phyloP scores from a whole-genome alignment of 2,113 vertebrate species.

The Anguilla japonica region DNA sequence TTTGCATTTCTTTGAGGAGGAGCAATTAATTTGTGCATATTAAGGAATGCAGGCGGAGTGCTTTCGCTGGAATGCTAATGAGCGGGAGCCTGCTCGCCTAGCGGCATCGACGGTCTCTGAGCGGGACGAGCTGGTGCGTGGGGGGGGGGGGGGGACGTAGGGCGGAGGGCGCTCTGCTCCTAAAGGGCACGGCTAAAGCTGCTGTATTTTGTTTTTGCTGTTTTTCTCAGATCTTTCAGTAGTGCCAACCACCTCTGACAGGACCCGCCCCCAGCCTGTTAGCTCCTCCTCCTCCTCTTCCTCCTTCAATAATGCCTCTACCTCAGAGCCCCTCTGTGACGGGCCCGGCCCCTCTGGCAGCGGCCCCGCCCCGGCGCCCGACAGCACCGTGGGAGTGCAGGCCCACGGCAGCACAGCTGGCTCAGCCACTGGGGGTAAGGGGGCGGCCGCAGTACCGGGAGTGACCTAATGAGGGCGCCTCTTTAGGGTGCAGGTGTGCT shows the following conservation, averaged over 20 bases:
- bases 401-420: slow-evolving; percentile 71
- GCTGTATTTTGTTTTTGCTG: slow-evolving; percentile 13
- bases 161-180: background rate
- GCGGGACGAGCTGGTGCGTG: slow-evolving; percentile 8
- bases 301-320: slow-evolving; percentile 77
- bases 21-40: slow-evolving; percentile 65
- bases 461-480: background rate
- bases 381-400: slow-evolving; percentile 71
- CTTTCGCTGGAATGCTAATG: slow-evolving; percentile 56
- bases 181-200: background rate
- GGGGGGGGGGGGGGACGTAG: background rate
- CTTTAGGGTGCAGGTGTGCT: too few relatives aligned
- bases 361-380: slow-evolving; percentile 75
- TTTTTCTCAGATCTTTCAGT: slow-evolving; percentile 82
- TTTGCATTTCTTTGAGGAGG: slow-evolving; percentile 62
- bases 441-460: background rate
- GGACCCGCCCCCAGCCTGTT: slow-evolving; percentile 77
- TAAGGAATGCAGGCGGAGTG: slow-evolving; percentile 56
- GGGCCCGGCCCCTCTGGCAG: slow-evolving; percentile 75
- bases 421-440: slow-evolving; percentile 78
- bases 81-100: slow-evolving; percentile 30
- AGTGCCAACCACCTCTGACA: slow-evolving; percentile 86
- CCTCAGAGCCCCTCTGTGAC: slow-evolving; percentile 87
- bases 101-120: slow-evolving; percentile 14
- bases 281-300: slow-evolving; percentile 74